Evolutionary conservation across 2,113 vertebrate species (phyloP), one percentile per base, ranked within the genome.

Genomic region (Sceloporus undulatus): DNA sequence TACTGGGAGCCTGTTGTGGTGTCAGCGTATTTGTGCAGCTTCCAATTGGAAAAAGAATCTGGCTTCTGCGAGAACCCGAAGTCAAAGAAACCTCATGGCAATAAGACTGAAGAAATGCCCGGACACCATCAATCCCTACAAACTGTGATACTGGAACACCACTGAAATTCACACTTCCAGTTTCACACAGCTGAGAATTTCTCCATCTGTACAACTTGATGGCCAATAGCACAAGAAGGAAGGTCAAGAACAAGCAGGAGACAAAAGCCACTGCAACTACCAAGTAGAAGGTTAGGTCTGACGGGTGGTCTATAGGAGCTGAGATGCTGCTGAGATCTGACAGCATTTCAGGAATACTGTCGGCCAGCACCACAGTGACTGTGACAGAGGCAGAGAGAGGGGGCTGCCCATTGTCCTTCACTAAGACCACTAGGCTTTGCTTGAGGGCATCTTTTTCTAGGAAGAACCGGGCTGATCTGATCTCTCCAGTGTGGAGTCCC

Each of bases 121-220:
- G 79, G 79, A 82, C 79, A 13, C 79, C 79, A 14, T 82, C 79
- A 82, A 82, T 82, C 34, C 79, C 79, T 34, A 82, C 79, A 82
- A 82, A 82, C 79, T 82, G 79, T 21, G 79, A 82, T 9, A 82
- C 59, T 25, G 79, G 79, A 66, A 62, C 79, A 1, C 79, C 59
- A 66, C 79, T 82, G 34, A 82, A 82, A 25, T 66, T 82, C 19
- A 82, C 4, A 40, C 34, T 25, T 34, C 79, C 79, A 13, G 59
- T 16, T 1, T 82, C 79, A 82, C 65, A 25, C 59, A 82, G n/a
- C 34, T 82, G 79, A 19, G 79, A 40, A 66, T 10, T 82, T 66
- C 79, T 82, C 79, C 79, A 82, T 7, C 10, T 82, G 59, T 82
- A 21, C 19, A 82, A 19, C 21, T 9, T 66, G n/a, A 82, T 23